Base-by-base conservation (phyloP, 2,888 invertebrate species). In the Onchidella celtica region DNA sequence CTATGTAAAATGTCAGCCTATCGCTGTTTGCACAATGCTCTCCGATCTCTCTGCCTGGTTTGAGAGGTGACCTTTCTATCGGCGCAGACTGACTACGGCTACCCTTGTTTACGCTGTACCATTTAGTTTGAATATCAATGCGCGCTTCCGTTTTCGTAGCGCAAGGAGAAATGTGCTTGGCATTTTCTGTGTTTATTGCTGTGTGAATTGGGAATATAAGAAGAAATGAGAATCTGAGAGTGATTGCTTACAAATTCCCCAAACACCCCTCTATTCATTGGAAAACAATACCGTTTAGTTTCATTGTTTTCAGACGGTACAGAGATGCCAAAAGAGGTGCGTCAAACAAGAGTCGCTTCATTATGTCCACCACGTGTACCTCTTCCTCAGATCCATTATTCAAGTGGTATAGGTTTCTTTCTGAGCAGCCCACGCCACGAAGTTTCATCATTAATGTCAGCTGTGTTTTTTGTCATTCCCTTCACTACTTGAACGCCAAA, bases 141-240 rank as follows among this genome's bases (percentile, higher is more conserved):
- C 70, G 55, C 32, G 27, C 78, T 78, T 78, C 78, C 78, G 69
- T 36, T 78, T 59, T 70, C 38, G 32, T 59, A 17, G 40, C 61
- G 14, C 21, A n/a, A 4, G 59, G 24, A 59, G 68, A 69, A 69
- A n/a, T 40, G 59, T 59, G 69, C 34, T 70, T 78, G 78, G 70
- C 78, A 78, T 78, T 78, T 69, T 38, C 27, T 21, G n/a, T 78
- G 78, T 78, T 69, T 78, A 78, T 63, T 59, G 78, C 61, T 36
- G 40, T 24, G 68, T 17, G 36, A 57, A 47, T 47, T 68, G 66
- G 68, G 68, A 38, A 68, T 77, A 66, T 34, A 59, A 59, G 73
- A 61, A 73, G 77, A 77, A 66, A 24, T 77, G 77, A 55, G 66
- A 68, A 68, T 77, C 32, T 57, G 68, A 77, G 68, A 4, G 36